Evolutionary conservation across 2,113 vertebrate species (phyloP), one percentile per base, ranked within the genome.

Genomic region (Hyaena hyaena): DNA sequence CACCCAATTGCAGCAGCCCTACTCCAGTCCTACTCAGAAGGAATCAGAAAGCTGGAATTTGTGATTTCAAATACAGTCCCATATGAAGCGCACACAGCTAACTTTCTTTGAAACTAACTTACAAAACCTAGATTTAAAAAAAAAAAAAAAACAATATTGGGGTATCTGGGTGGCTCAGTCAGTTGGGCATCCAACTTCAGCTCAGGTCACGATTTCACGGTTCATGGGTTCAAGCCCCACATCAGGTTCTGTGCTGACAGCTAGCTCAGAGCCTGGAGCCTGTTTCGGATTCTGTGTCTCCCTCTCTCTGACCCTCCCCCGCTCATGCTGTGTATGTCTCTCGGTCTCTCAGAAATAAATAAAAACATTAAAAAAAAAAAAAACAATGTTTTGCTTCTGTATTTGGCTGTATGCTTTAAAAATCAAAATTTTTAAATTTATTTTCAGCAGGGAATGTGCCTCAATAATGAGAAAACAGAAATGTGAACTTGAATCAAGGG

Each of bases 381-480:
- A 58, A 21, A 0, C 10, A 58, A 14, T 21, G 43, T n/a, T 39
- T 58, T 92, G 33, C 16, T 93, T 94, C 39, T 74, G 58, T 39
- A 50, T 96, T 68, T 61, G 43, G 93, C 15, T 58, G 61, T 2
- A 17, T 1, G 16, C 26, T 63, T 97, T 95, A 82, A 96, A 89
- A 87, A 65, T 43, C 9, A 92, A 93, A 90, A 68, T 83, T 48
- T 97, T 65, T n/a, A 69, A 28, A 68, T 76, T 23, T 66, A 48
- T 58, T 88, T 93, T 93, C 23, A 21, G n/a, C 45, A 21, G 8
- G 69, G 48, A 93, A 83, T 19, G 93, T 15, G 11, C 63, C 2
- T 71, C 68, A 35, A 35, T 79, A 43, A 74, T 71, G 53, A 95
- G 73, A 92, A 91, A 92, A 89, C 7, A 53, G 26, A 93, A 95